A percentile compares a stretch with the other conserved stretches of the same genome.
Conservation (phyloP, 2,113 vertebrate genomes). For the Prinia subflava region DNA sequence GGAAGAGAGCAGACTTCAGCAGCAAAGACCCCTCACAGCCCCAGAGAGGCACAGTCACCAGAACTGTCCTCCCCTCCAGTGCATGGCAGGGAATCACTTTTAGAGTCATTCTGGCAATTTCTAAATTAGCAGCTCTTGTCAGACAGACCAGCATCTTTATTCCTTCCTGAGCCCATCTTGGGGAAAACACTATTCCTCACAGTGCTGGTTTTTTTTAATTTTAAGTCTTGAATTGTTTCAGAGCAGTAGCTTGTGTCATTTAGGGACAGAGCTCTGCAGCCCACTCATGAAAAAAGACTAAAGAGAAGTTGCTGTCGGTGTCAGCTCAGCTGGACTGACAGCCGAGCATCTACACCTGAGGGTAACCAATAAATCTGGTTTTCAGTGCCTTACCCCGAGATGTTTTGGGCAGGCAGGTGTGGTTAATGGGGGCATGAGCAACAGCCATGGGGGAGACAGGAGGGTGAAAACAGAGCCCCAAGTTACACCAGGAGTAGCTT, state of each 20-base stretch:
- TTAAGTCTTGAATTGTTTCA: background rate
- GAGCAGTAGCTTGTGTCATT: background rate
- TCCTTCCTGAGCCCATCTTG: background rate
- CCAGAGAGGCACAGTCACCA: background rate
- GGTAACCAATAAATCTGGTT: background rate
- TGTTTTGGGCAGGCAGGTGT: background rate
- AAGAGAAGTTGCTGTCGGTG: background rate
- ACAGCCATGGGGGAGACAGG: background rate
- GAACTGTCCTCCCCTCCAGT: background rate
- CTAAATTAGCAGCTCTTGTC: fast-evolving
- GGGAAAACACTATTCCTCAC: background rate
- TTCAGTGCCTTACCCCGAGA: fast-evolving
- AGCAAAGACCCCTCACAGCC: background rate
- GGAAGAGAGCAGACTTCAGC: background rate
- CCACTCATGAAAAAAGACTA: background rate
- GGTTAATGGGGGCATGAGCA: background rate
- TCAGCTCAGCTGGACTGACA: background rate
- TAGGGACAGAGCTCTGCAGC: background rate
- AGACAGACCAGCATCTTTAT: background rate
- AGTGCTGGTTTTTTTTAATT: background rate
- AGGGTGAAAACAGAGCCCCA: background rate
- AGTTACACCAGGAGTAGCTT: background rate
- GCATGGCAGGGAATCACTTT: background rate
- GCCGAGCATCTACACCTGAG: fast-evolving
- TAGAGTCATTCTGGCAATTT: background rate